Base-by-base conservation (phyloP, 2,888 invertebrate species). In the Pristionchus japonicus region DNA sequence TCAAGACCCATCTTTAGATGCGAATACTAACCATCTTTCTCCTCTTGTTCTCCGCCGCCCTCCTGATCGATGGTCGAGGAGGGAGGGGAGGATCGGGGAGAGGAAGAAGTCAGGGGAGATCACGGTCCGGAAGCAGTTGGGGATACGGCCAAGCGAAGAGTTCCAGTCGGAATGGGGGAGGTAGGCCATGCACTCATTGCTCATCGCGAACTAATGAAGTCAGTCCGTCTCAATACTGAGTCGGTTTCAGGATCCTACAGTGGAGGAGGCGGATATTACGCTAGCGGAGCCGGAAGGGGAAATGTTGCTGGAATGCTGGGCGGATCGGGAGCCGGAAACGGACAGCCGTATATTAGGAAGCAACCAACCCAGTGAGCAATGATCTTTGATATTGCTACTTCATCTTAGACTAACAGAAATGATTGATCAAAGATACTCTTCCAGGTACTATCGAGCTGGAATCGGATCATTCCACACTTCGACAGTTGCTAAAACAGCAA, bases 51-150 rank as follows among this genome's bases (percentile, higher is more conserved):
- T 49, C 52, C 9, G 40, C 43, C 40, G 40, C 31, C 3, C 34
- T 85, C 15, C 27, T 31, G 43, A 64, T 85, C 3, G 86, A 70
- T 31, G 47, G 70, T 23, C n/a, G 86, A 31, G 86, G 86, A 49
- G 70, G 86, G 9, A 13, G 86, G 6, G 86, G 86, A 43, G 70
- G 86, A n/a, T 70, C 64, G 49, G 47, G 70, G 37, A 27, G 86
- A 47, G 49, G 86, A 49, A 43, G 67, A 9, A 11, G 43, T 17
- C 37, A 40, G 13, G 86, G 57, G 6, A 86, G 86, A 49, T 43
- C 47, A 43, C n/a, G 86, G 67, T 15, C 37, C 3, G 74, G 74
- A 13, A 17, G 64, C 13, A 67, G 31, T 31, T 67, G 64, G 64
- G 43, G 77, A 23, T 77, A 43, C 43, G 43, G 43, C 43, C 43